phyloP scores from a whole-genome alignment of 2,113 vertebrate species.

The Spea bombifrons region DNA sequence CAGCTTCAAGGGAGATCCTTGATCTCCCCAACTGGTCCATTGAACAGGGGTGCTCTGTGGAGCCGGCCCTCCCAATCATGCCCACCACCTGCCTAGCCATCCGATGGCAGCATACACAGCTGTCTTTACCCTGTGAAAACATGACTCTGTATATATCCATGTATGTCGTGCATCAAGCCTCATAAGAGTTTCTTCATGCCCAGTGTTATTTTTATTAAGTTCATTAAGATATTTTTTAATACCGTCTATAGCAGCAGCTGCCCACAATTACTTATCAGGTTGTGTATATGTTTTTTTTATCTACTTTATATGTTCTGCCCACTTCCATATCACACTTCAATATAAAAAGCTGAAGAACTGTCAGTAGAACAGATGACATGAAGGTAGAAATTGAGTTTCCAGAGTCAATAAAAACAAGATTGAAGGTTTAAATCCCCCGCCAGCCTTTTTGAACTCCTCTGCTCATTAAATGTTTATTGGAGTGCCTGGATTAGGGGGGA shows the following conservation, averaged over 20 bases:
- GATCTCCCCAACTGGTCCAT: too few species aligned
- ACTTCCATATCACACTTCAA: constrained; percentile 62
- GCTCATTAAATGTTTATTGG: constrained; percentile 96
- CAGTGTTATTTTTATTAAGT: not conserved
- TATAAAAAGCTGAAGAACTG: constrained; percentile 63
- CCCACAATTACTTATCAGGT: constrained; percentile 28
- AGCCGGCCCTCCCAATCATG: too few species aligned
- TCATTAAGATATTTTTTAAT: too few species aligned
- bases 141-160: not conserved
- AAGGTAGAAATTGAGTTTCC: constrained; percentile 81
- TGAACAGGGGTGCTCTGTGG: too few species aligned
- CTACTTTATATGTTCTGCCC: constrained; percentile 47
- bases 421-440: constrained; percentile 82
- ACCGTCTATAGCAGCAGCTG: not conserved
- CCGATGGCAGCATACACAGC: too few species aligned
- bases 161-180: not conserved
- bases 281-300: not conserved
- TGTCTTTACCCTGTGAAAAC: too few species aligned
- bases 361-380: constrained; percentile 71
- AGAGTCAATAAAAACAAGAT: constrained; percentile 86
- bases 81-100: too few species aligned
- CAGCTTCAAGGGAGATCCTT: too few species aligned
- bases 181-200: not conserved
- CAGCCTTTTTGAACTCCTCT: constrained; percentile 80
- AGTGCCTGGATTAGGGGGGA: constrained; percentile 82